Percentiles rank a stretch among this genome's conserved stretches.
phyloP scores from a whole-genome alignment of 2,888 invertebrate species.

The Drosophila trichaetosa region DNA sequence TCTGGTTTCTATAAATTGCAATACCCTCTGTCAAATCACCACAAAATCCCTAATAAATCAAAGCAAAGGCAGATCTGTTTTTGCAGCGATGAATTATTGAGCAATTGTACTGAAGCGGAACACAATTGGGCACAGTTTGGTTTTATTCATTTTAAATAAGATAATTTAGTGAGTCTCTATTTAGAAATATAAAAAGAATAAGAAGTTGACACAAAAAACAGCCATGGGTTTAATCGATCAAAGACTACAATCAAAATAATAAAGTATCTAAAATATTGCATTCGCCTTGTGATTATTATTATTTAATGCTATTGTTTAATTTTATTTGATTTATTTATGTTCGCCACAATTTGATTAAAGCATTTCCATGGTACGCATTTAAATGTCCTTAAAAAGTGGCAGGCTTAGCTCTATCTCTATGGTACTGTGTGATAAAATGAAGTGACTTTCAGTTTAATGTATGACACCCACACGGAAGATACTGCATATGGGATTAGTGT shows the following conservation, averaged over 20 bases:
- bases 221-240: background rate
- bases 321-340: background rate
- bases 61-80: slow-evolving; percentile 14
- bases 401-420: slow-evolving; percentile 33
- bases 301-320: background rate
- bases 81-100: background rate
- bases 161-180: background rate
- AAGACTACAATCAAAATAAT: background rate
- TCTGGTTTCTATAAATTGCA: slow-evolving; percentile 3
- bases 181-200: background rate
- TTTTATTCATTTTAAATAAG: background rate
- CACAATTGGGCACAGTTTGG: background rate
- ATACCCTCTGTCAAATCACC: background rate
- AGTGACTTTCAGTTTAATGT: slow-evolving; percentile 67
- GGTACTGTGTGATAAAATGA: slow-evolving; percentile 62
- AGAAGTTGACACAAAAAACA: background rate
- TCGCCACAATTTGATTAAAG: background rate
- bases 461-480: slow-evolving; percentile 36
- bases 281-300: background rate
- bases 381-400: slow-evolving; percentile 37
- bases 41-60: slow-evolving; percentile 57
- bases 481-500: slow-evolving; percentile 63
- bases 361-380: slow-evolving; percentile 10
- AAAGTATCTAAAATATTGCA: background rate
- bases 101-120: slow-evolving; percentile 1